Evolutionary conservation across 2,113 vertebrate species (phyloP), one percentile per base, ranked within the genome.

Genomic region (Dunckerocampus dactyliophorus): DNA sequence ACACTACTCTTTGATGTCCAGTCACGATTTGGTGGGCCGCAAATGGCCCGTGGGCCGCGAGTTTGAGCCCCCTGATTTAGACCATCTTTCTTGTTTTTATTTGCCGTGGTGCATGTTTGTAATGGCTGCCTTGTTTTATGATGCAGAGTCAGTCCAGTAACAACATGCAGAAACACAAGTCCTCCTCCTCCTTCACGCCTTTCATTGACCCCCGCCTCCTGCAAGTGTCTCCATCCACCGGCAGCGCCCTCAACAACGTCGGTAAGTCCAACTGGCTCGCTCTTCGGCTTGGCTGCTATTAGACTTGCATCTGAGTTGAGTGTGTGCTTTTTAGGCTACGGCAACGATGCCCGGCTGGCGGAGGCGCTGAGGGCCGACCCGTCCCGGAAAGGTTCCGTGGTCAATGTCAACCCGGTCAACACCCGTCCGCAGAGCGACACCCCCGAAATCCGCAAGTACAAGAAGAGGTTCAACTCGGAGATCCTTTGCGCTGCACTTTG

Each of bases 91-190:
- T 17, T 11, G 13, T 46, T 13, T 43, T 22, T 45, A 37, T 57
- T 21, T n/a, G 1, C n/a, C 16, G 3, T 24, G 12, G 2, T 45
- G 21, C 43, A 16, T 28, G 6, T 24, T 59, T 12, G 14, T 46
- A 12, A 24, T 17, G 19, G 3, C 21, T 21, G 37, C 10, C 13
- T 8, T 21, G 13, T 34, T 53, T 43, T 8, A 16, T 46, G 19
- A 47, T 48, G 73, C 82, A 97, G 94, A 97, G 95, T 86, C 95
- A 97, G 87, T 97, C 97, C 65, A 93, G 95, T 88, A 97, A 93
- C 91, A 96, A 95, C 88, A 92, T 99, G 90, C 96, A 98, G 94
- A 99, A 99, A 93, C 96, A 99, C 92, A 99, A 99, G 94, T 99
- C 97, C 70, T 99, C 96, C 74, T 98, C 97, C 74, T 99, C 97